Conservation (phyloP, 2,888 invertebrate genomes). For the Crematogaster levior region DNA sequence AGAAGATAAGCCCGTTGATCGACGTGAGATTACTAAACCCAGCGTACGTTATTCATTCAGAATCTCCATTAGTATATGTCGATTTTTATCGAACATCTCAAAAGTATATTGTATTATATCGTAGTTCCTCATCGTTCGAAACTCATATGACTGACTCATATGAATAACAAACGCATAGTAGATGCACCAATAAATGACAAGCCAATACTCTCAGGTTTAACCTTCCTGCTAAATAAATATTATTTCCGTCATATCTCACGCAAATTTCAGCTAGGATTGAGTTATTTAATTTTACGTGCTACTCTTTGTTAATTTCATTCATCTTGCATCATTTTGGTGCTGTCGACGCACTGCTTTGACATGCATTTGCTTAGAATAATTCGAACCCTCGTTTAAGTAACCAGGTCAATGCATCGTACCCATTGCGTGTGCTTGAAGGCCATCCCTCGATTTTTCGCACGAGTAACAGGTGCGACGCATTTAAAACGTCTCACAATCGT, state of each 20-base stretch:
- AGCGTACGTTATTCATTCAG: slow-evolving; percentile 12
- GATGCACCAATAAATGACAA: neutral
- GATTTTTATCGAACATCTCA: slow-evolving; percentile 70
- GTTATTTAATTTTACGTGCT: neutral
- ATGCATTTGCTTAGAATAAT: slow-evolving; percentile 49
- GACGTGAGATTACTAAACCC: slow-evolving; percentile 7
- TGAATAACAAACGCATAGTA: neutral
- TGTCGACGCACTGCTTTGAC: slow-evolving; percentile 25
- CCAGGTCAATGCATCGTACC: slow-evolving; percentile 49
- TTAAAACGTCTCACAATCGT: slow-evolving; percentile 8
- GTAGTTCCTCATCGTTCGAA: slow-evolving; percentile 53
- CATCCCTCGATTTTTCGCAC: slow-evolving; percentile 46
- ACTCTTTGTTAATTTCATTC: slow-evolving; percentile 30
- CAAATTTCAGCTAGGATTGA: neutral
- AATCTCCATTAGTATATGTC: slow-evolving; percentile 59
- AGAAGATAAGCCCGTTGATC: neutral
- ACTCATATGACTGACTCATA: neutral
- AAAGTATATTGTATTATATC: slow-evolving; percentile 66
- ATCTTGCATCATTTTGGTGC: slow-evolving; percentile 16
- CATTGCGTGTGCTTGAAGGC: slow-evolving; percentile 47
- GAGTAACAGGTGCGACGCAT: slow-evolving; percentile 40
- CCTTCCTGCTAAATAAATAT: neutral
- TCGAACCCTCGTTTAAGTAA: slow-evolving; percentile 46
- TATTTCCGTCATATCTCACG: neutral
- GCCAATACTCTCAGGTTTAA: neutral